phyloP scores from a whole-genome alignment of 2,888 invertebrate species.

The Catocala sponsa region DNA sequence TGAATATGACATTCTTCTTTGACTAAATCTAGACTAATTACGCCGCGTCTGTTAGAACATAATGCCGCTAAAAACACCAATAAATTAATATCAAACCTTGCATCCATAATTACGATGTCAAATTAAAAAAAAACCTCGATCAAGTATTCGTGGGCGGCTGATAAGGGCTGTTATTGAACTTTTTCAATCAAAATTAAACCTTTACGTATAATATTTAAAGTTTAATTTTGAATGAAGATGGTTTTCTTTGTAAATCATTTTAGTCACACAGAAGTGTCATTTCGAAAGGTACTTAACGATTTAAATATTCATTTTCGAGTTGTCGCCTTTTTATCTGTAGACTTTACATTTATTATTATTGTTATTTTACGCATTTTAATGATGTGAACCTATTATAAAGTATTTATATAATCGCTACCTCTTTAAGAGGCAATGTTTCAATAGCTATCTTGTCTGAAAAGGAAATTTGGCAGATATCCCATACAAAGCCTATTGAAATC shows the following conservation, averaged over 20 bases:
- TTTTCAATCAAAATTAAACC: constrained; percentile 3
- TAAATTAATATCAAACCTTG: constrained; percentile 35
- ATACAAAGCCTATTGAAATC: no score
- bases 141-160: constrained; percentile 42
- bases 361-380: constrained; percentile 34
- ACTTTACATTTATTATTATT: constrained; percentile 53
- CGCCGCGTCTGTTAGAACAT: constrained; percentile 5
- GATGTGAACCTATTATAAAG: constrained; percentile 10
- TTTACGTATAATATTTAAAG: fast-evolving
- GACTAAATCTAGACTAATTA: constrained; percentile 1
- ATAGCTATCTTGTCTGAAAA: no score
- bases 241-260: constrained; percentile 42
- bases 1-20: no score
- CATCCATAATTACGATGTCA: constrained; percentile 46
- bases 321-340: constrained; percentile 67
- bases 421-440: no score
- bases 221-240: constrained; percentile 1
- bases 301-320: constrained; percentile 70
- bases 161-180: constrained; percentile 40
- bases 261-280: constrained; percentile 42
- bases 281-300: constrained; percentile 45
- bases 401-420: background rate
- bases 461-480: no score
- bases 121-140: constrained; percentile 39
- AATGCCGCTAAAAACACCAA: constrained; percentile 18